Evolutionary conservation across 2,888 invertebrate species (phyloP).

Genomic region (Clivina fossor): DNA sequence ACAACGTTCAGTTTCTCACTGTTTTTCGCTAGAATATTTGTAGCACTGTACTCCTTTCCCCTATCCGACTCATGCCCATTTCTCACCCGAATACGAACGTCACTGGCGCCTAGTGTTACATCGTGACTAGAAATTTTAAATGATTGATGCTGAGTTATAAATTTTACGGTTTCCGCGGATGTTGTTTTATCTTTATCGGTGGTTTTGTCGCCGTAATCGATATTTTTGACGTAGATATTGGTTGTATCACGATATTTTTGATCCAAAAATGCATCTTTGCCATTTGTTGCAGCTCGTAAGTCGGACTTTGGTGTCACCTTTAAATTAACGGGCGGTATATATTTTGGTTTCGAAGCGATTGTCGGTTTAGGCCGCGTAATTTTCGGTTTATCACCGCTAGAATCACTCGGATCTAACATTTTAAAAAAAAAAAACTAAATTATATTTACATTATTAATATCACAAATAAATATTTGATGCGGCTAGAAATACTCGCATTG

Average conservation of each 20-base stretch:
- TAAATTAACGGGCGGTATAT: slow-evolving; percentile 52
- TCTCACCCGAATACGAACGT: slow-evolving; percentile 24
- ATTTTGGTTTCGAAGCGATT: slow-evolving; percentile 52
- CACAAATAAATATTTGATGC: no score
- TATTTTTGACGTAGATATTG: slow-evolving; percentile 26
- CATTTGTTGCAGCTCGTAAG: slow-evolving; percentile 19
- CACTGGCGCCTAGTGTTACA: slow-evolving; percentile 30
- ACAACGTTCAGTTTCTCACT: slow-evolving; percentile 48
- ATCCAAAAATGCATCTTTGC: slow-evolving; percentile 26
- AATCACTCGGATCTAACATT: slow-evolving; percentile 35
- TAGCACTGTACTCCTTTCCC: slow-evolving; percentile 27
- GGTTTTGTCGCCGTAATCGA: slow-evolving; percentile 26
- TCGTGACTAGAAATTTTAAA: slow-evolving; percentile 32
- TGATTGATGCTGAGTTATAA: slow-evolving; percentile 32
- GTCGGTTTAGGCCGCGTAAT: slow-evolving; percentile 50
- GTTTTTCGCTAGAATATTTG: slow-evolving; percentile 44
- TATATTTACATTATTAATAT: background rate
- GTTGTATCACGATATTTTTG: slow-evolving; percentile 17
- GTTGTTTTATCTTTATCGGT: slow-evolving; percentile 14
- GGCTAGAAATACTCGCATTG: no score
- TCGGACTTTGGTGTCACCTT: slow-evolving; percentile 37
- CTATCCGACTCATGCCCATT: slow-evolving; percentile 24
- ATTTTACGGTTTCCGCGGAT: slow-evolving; percentile 28
- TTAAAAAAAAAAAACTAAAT: background rate
- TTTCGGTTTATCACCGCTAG: slow-evolving; percentile 48